Conservation (phyloP, 2,888 invertebrate species). For the Buathra laborator region DNA sequence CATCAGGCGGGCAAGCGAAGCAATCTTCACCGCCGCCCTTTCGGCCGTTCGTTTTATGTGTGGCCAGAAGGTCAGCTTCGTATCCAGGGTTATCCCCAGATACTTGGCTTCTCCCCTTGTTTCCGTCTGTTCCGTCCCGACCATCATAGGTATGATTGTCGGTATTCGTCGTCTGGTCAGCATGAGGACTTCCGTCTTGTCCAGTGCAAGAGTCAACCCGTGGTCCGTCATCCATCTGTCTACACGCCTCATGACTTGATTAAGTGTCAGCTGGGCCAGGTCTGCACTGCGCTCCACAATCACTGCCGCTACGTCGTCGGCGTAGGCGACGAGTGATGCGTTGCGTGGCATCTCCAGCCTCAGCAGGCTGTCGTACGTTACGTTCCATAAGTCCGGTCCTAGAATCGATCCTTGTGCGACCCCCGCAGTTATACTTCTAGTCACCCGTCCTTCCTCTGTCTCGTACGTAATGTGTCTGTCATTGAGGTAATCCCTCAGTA, state of each 20-base stretch:
- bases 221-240: slow-evolving; percentile 35
- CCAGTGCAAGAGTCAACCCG: slow-evolving; percentile 57
- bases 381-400: slow-evolving; percentile 71
- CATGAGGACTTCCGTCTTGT: slow-evolving; percentile 69
- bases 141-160: slow-evolving; percentile 50
- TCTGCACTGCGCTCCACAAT: slow-evolving; percentile 51
- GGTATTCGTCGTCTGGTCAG: slow-evolving; percentile 64
- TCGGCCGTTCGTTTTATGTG: slow-evolving; percentile 64
- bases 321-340: slow-evolving; percentile 63
- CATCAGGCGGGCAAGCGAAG: slow-evolving; percentile 45
- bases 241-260: slow-evolving; percentile 22
- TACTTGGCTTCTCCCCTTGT: slow-evolving; percentile 64
- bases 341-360: slow-evolving; percentile 57
- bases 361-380: slow-evolving; percentile 68
- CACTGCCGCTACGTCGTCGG: slow-evolving; percentile 64
- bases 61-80: slow-evolving; percentile 57
- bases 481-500: slow-evolving; percentile 63
- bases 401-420: slow-evolving; percentile 69
- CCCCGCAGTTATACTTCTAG: slow-evolving; percentile 58
- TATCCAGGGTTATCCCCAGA: slow-evolving; percentile 69
- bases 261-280: slow-evolving; percentile 34
- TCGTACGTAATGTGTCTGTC: slow-evolving; percentile 60
- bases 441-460: slow-evolving; percentile 47
- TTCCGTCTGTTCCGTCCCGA: slow-evolving; percentile 42
- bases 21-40: slow-evolving; percentile 65